Evolutionary conservation across 2,113 vertebrate genomes (phyloP), one percentile per base, ranked within the genome.

Genomic region (Amphilophus citrinellus): DNA sequence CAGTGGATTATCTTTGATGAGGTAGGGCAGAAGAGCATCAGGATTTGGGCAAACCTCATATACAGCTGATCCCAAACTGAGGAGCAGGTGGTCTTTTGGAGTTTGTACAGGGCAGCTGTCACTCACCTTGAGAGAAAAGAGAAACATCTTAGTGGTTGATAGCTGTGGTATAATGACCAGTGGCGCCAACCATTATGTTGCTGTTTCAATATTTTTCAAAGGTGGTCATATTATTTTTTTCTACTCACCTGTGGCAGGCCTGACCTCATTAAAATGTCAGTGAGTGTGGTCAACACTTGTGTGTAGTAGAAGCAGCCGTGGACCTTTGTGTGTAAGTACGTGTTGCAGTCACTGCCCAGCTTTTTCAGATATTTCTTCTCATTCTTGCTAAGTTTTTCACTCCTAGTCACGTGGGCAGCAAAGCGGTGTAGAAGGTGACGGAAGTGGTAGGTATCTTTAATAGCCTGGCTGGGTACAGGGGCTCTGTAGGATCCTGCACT

Each of bases 1-100:
- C 60, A 85, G 2, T 2, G 91, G 92, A 42, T 87, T 91, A 5
- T 96, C 17, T 22, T 83, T 93, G 73, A 96, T 95, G 79, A 96
- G 91, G 91, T 84, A 90, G 9, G 95, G 95, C 83, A 96, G n/a
- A 13, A 96, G 94, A 3, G 76, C 90, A 37, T 96, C 95, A 20
- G 93, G 95, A 58, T 96, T 9, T 15, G 77, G 91, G 35, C 87
- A 92, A n/a, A 89, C 85, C 30, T 92, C 95, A 75, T 94, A 97
- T 3, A 98, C 79, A 14, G 96, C 92, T 0, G 94, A 58, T 0
- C 94, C 96, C 62, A 98, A 75, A 24, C 76, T 91, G 8, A 98
- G 96, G 20, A 99, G 95, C 0, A 96, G 92, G 1, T 96, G 96
- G 68, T 97, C 95, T 91, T 95, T 97, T 80, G 96, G 95, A 83